phyloP scores from a whole-genome alignment of 2,113 vertebrate genomes.

The Apeltes quadracus region DNA sequence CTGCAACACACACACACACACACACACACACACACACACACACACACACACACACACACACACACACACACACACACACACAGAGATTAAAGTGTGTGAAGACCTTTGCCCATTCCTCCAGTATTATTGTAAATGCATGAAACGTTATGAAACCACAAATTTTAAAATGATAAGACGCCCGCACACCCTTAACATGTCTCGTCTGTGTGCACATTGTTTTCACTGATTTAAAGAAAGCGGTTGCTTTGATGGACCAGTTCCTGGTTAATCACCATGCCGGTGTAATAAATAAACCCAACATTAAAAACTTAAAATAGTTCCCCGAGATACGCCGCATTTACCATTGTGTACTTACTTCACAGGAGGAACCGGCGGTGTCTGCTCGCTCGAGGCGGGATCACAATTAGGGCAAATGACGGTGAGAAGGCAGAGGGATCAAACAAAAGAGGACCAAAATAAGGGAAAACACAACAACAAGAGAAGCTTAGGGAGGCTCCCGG shows the following conservation, averaged over 20 bases:
- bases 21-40: neutral
- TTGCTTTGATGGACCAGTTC: neutral
- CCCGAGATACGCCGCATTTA: neutral
- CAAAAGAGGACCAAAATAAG: slow-evolving; percentile 28
- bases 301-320: slow-evolving; percentile 12
- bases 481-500: slow-evolving; percentile 28
- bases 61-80: neutral
- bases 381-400: slow-evolving; percentile 25
- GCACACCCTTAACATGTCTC: neutral
- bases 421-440: slow-evolving; percentile 42
- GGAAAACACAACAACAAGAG: slow-evolving; percentile 40
- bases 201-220: neutral
- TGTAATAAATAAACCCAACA: slow-evolving; percentile 15
- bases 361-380: slow-evolving; percentile 58
- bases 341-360: slow-evolving; percentile 75
- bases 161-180: neutral
- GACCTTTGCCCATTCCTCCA: neutral
- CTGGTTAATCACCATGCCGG: neutral
- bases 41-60: neutral
- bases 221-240: neutral
- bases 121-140: neutral
- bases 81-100: neutral
- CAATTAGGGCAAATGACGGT: slow-evolving; percentile 34
- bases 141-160: slow-evolving; percentile 2
- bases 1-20: slow-evolving; percentile 60